phyloP scores from a whole-genome alignment of 2,797 vertebrate genomes.

The Oreortyx pictus region DNA sequence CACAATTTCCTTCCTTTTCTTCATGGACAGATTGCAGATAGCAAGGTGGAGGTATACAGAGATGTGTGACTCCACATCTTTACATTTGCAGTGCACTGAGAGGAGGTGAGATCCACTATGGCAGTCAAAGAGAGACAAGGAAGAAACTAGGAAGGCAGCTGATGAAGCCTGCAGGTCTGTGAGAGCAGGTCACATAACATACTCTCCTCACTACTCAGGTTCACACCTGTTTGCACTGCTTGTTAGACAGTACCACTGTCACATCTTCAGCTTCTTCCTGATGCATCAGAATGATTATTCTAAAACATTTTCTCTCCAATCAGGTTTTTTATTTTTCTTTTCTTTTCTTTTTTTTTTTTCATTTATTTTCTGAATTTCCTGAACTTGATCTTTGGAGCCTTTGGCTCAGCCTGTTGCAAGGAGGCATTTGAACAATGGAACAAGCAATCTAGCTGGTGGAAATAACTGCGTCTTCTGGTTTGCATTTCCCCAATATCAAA shows the following conservation, averaged over 20 bases:
- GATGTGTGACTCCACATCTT: rapidly evolving
- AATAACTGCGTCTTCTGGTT: background rate
- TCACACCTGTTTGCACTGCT: rapidly evolving
- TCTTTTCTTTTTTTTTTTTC: too few species aligned
- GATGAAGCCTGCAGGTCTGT: background rate
- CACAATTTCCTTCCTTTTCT: background rate
- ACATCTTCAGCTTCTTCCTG: background rate
- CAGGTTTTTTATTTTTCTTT: too few species aligned
- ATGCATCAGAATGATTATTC: background rate
- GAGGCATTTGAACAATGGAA: background rate
- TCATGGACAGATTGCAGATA: background rate
- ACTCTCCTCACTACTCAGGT: background rate
- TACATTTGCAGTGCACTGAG: background rate
- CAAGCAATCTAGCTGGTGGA: background rate
- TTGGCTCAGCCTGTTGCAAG: background rate
- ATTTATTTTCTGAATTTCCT: background rate
- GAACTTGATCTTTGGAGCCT: background rate
- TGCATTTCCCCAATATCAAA: background rate
- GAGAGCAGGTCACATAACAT: background rate
- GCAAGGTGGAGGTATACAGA: background rate
- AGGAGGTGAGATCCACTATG: background rate
- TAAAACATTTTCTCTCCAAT: background rate
- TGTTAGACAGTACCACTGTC: background rate
- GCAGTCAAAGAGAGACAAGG: background rate
- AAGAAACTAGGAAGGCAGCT: background rate